Conservation (phyloP, 2,113 vertebrate genomes). For the Bufo bufo region DNA sequence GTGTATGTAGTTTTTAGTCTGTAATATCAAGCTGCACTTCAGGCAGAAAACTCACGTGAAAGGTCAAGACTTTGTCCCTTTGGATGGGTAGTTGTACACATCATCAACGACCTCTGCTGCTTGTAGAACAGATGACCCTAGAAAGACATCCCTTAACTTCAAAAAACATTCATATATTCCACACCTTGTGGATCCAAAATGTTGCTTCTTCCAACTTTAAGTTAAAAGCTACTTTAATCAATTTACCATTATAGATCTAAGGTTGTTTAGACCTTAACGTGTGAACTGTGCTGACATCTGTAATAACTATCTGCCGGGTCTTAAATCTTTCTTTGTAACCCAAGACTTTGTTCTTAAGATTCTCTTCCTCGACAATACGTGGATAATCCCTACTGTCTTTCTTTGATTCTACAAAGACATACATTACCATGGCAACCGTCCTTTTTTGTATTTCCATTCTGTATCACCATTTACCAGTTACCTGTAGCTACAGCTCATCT, state of each 20-base stretch:
- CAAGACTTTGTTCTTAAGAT: constrained; percentile 53
- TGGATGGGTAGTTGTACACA: no score
- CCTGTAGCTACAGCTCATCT: constrained; percentile 5
- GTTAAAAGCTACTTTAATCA: constrained; percentile 30
- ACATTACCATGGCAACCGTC: constrained; percentile 46
- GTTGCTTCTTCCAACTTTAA: neutral
- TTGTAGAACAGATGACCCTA: neutral
- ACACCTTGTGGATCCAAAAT: neutral
- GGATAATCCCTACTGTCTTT: constrained; percentile 55
- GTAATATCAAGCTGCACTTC: neutral
- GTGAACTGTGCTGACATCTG: constrained; percentile 32
- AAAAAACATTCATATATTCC: neutral
- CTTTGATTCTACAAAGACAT: constrained; percentile 41
- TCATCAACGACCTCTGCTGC: neutral
- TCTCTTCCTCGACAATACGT: constrained; percentile 29
- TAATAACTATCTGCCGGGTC: constrained; percentile 53
- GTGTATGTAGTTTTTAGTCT: no score
- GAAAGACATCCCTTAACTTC: neutral
- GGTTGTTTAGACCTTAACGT: constrained; percentile 34
- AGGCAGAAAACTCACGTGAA: neutral
- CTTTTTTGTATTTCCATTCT: neutral
- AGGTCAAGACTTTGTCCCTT: no score
- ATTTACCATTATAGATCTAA: constrained; percentile 46
- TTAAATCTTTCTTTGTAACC: constrained; percentile 56
- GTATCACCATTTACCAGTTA: constrained; percentile 5